Conservation (phyloP, 2,888 invertebrate species). For the Ceriagrion tenellum region DNA sequence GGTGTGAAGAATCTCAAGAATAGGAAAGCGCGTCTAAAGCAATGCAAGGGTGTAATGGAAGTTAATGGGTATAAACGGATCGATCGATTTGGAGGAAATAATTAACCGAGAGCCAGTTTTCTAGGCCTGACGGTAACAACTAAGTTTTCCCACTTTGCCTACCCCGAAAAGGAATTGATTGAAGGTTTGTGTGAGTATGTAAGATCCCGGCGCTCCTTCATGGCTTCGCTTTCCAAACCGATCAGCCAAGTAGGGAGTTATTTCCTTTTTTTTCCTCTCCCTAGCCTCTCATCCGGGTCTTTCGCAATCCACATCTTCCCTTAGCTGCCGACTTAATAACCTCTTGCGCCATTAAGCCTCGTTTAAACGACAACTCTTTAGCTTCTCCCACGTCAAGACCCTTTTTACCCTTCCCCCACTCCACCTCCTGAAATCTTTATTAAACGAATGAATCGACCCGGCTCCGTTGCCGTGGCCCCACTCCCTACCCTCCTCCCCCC, state of each 20-base stretch:
- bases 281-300: neutral
- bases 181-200: no score
- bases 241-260: neutral
- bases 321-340: slow-evolving; percentile 13
- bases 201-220: neutral
- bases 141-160: no score
- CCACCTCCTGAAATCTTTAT: slow-evolving; percentile 23
- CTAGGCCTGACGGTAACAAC: no score
- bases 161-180: no score
- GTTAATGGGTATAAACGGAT: no score
- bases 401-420: neutral
- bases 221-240: neutral
- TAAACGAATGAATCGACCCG: slow-evolving; percentile 18
- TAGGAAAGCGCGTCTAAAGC: no score
- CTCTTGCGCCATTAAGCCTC: slow-evolving; percentile 7
- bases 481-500: neutral
- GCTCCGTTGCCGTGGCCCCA: neutral
- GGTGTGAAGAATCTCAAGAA: no score
- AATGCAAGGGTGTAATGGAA: no score
- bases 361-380: slow-evolving; percentile 28
- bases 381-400: neutral
- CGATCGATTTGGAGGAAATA: no score
- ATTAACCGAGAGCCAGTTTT: no score
- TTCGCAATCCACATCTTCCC: neutral
- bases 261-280: neutral